A percentile compares a stretch with the other conserved stretches of the same genome.
phyloP scores from a whole-genome alignment of 2,888 invertebrate species.

The Cecidostiba fungosa region DNA sequence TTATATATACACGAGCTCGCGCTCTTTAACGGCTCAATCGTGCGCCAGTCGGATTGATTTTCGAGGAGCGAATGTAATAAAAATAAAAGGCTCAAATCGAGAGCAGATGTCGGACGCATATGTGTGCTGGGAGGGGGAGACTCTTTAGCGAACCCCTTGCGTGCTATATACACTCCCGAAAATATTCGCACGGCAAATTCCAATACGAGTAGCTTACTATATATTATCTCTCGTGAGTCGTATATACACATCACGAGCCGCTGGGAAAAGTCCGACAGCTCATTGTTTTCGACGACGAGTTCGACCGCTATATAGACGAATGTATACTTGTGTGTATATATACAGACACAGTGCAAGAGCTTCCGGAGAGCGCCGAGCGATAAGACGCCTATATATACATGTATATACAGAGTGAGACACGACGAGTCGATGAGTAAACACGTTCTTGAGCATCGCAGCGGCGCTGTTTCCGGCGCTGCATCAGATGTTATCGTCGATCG shows the following conservation, averaged over 20 bases:
- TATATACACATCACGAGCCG: no score
- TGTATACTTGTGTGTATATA: background rate
- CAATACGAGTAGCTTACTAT: no score
- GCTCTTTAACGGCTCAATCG: conserved; percentile 52
- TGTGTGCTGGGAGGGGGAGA: no score
- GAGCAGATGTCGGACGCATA: no score
- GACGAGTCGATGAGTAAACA: conserved; percentile 37
- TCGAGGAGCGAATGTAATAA: no score
- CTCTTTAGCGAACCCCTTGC: no score
- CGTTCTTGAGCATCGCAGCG: conserved; percentile 21
- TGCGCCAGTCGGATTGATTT: background rate
- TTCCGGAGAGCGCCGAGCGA: conserved; percentile 28
- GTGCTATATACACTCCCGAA: no score
- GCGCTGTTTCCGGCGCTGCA: conserved; percentile 38
- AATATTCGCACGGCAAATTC: no score
- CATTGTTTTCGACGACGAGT: conserved; percentile 33
- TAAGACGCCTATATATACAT: background rate
- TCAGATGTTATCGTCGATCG: conserved; percentile 27
- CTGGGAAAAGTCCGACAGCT: background rate
- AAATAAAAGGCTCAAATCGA: no score
- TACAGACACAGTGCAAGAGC: background rate
- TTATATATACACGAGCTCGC: conserved; percentile 17
- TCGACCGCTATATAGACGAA: background rate
- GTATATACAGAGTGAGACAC: background rate
- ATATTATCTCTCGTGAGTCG: no score